Evolutionary conservation across 2,888 invertebrate genomes (phyloP).

Genomic region (Cephus nigrinus): DNA sequence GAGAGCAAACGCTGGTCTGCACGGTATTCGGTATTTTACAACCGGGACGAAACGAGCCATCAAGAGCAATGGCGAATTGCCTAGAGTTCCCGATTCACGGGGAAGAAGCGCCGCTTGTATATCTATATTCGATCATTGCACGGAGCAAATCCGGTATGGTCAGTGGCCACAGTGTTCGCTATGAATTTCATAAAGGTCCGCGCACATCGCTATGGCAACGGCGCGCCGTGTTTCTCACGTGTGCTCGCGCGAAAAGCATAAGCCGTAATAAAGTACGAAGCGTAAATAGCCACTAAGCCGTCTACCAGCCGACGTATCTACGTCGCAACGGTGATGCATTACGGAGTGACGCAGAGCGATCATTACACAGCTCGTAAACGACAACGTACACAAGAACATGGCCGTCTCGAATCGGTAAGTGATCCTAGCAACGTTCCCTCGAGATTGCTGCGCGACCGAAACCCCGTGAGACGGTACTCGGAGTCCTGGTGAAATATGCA

Average conservation of each 20-base stretch:
- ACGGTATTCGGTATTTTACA: not conserved
- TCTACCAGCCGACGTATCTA: not conserved
- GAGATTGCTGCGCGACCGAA: not conserved
- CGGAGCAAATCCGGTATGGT: not conserved
- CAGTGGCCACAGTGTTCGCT: not conserved
- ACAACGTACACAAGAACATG: slow-evolving; percentile 10
- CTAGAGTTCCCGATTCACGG: not conserved
- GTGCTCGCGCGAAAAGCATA: not conserved
- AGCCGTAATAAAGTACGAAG: not conserved
- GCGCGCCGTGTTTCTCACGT: not conserved
- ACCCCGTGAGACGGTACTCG: slow-evolving; percentile 9
- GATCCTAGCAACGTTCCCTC: slow-evolving; percentile 3
- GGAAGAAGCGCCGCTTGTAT: not conserved
- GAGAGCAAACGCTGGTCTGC: not conserved
- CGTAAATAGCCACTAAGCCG: not conserved
- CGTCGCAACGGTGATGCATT: not conserved
- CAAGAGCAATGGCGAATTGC: not conserved
- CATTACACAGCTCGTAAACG: slow-evolving; percentile 16
- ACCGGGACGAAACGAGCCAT: not conserved
- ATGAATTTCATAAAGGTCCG: not conserved
- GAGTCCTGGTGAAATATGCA: slow-evolving; percentile 18
- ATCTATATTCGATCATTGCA: not conserved
- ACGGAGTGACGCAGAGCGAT: not conserved
- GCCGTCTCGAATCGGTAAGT: slow-evolving; percentile 9
- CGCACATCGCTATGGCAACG: not conserved